Evolutionary conservation across 2,888 invertebrate genomes (phyloP).

Genomic region (Rhagonycha fulva): DNA sequence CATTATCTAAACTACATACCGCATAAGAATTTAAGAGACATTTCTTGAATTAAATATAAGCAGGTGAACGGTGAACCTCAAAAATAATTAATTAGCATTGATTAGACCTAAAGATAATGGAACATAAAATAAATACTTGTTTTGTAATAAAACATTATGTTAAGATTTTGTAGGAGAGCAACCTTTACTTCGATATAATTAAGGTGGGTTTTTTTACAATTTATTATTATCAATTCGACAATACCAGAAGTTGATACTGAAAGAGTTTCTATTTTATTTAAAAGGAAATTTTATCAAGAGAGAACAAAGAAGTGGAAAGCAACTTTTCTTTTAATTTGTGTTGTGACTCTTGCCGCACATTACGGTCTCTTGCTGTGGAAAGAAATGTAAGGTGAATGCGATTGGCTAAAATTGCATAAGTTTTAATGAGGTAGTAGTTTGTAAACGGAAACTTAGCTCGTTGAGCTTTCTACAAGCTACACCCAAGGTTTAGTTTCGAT

Average conservation of each 20-base stretch:
- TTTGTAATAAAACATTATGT: conserved; percentile 15
- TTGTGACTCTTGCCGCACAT: conserved; percentile 11
- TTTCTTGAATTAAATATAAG: background rate
- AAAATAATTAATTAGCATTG: conserved; percentile 14
- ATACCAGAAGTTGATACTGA: background rate
- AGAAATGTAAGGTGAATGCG: conserved; percentile 15
- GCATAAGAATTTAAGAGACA: background rate
- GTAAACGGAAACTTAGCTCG: conserved; percentile 29
- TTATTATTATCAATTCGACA: conserved; percentile 9
- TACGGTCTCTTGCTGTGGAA: conserved; percentile 11
- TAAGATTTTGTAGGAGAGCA: conserved; percentile 9
- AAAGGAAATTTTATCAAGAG: background rate
- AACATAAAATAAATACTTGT: conserved; percentile 6
- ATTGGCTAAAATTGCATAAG: conserved; percentile 28
- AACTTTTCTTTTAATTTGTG: conserved; percentile 20
- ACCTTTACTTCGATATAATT: conserved; percentile 16
- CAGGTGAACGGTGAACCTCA: conserved; percentile 1
- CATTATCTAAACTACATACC: background rate
- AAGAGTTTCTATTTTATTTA: background rate
- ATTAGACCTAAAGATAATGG: conserved; percentile 7
- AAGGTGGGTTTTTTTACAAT: conserved; percentile 17
- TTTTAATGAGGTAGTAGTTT: conserved; percentile 32
- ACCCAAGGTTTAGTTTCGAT: conserved; percentile 20
- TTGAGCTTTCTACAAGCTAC: conserved; percentile 20
- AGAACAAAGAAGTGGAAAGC: background rate